Conservation (phyloP, 2,888 invertebrate species). For the Geophilus truncorum region DNA sequence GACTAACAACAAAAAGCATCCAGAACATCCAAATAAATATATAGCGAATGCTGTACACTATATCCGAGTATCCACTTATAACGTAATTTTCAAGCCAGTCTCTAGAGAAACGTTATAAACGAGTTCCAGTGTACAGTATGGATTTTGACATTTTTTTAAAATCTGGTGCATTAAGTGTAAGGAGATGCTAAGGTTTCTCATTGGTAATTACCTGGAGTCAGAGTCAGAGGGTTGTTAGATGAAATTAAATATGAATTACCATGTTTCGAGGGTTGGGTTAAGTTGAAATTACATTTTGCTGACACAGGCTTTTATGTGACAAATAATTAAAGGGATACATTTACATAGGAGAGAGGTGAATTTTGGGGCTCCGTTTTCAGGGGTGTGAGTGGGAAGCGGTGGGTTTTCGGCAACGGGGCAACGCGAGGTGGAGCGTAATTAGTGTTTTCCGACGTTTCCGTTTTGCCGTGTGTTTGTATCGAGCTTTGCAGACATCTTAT, state of each 20-base stretch:
- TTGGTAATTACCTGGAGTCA: neutral
- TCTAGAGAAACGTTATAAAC: no score
- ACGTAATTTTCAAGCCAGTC: no score
- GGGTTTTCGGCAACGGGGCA: no score
- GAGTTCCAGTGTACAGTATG: no score
- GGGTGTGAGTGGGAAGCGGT: neutral
- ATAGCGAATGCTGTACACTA: no score
- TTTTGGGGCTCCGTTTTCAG: neutral
- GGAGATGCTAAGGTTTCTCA: neutral
- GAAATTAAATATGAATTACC: conserved; percentile 18
- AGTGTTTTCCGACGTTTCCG: no score
- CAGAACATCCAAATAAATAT: no score
- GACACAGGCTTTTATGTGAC: neutral
- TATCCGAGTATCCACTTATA: no score
- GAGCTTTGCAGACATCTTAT: neutral
- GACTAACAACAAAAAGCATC: no score
- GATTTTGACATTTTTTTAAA: no score
- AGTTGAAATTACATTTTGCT: conserved; percentile 3
- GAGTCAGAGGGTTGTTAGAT: neutral
- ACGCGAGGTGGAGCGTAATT: no score
- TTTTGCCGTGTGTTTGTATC: neutral
- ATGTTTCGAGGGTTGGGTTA: neutral
- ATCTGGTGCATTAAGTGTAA: neutral
- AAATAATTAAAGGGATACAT: conserved; percentile 3
- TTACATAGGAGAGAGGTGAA: neutral